Conservation (phyloP, 2,888 invertebrate species). For the Drosophila nr. medialis region DNA sequence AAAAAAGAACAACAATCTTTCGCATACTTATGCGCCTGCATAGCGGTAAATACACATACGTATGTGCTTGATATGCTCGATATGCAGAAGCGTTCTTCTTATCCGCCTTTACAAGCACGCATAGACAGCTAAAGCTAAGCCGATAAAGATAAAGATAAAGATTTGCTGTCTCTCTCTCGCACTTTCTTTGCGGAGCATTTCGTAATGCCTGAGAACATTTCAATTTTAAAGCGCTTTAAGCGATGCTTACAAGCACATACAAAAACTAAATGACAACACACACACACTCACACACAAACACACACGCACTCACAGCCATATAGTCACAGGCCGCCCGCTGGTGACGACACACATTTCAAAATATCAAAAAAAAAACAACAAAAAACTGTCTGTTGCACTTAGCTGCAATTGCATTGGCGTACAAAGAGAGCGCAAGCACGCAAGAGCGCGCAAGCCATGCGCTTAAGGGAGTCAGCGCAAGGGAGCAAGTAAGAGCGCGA, state of each 20-base stretch:
- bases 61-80: slow-evolving; percentile 1
- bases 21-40: slow-evolving; percentile 27
- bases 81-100: slow-evolving; percentile 34
- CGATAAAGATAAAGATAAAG: slow-evolving; percentile 76
- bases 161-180: slow-evolving; percentile 35
- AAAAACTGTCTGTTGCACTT: slow-evolving; percentile 56
- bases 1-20: slow-evolving; percentile 7
- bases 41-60: slow-evolving; percentile 31
- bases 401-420: slow-evolving; percentile 29
- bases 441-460: slow-evolving; percentile 22
- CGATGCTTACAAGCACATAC: slow-evolving; percentile 22
- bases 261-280: slow-evolving; percentile 11
- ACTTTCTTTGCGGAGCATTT: slow-evolving; percentile 20
- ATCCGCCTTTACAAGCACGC: slow-evolving; percentile 37
- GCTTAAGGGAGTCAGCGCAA: slow-evolving; percentile 21
- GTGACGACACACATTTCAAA: slow-evolving; percentile 77
- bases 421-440: slow-evolving; percentile 18
- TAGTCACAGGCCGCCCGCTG: slow-evolving; percentile 39
- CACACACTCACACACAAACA: background rate
- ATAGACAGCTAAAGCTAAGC: slow-evolving; percentile 44
- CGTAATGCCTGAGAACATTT: slow-evolving; percentile 57
- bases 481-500: background rate
- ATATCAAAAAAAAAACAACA: slow-evolving; percentile 27
- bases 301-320: slow-evolving; percentile 1
- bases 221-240: slow-evolving; percentile 64